phyloP scores from a whole-genome alignment of 2,113 vertebrate genomes.

The Perognathus longimembris region DNA sequence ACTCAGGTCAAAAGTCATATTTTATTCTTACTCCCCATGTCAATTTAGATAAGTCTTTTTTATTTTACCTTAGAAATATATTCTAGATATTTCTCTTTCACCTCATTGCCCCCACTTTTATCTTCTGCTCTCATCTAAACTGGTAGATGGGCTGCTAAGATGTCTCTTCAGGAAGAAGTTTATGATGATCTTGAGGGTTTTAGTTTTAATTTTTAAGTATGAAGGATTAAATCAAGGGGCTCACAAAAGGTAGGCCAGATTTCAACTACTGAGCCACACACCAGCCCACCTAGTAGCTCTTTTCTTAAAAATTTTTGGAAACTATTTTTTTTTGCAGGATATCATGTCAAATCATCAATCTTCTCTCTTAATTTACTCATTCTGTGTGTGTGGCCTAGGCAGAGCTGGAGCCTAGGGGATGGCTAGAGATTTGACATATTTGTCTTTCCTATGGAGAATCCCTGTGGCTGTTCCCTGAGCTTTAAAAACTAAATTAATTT shows the following conservation, averaged over 20 bases:
- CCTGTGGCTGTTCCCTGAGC: background rate
- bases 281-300: no score
- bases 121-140: background rate
- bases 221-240: no score
- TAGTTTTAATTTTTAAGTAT: no score
- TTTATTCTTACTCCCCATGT: background rate
- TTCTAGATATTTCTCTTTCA: background rate
- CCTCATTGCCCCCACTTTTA: background rate
- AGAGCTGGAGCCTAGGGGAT: background rate
- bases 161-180: no score
- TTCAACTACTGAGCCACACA: no score
- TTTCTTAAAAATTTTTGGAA: no score
- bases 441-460: background rate
- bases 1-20: background rate
- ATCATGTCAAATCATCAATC: background rate
- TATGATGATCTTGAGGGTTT: no score
- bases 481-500: conserved; percentile 39
- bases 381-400: background rate
- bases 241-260: no score
- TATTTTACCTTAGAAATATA: background rate
- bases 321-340: background rate
- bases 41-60: background rate
- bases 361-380: background rate
- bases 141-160: background rate
- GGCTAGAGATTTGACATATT: background rate